phyloP scores from a whole-genome alignment of 2,888 invertebrate species.

The Philereme vetulata region DNA sequence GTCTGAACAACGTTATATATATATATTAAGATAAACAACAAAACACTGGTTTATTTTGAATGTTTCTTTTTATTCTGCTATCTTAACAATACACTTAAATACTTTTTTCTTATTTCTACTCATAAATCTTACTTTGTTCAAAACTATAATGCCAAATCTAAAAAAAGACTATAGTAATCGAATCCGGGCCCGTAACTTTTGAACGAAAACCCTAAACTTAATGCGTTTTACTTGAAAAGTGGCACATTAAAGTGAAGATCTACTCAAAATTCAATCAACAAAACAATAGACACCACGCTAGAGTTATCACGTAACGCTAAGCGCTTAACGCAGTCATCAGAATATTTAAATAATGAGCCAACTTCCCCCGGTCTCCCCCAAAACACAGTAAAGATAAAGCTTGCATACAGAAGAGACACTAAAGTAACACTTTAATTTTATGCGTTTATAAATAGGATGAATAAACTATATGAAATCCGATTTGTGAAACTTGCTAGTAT shows the following conservation, averaged over 20 bases:
- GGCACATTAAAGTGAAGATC: conserved; percentile 37
- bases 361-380: conserved; percentile 47
- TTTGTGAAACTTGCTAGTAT: too few relatives aligned
- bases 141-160: neutral
- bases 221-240: conserved; percentile 35
- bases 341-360: conserved; percentile 77
- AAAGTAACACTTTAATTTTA: neutral
- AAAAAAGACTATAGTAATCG: too few relatives aligned
- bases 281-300: conserved; percentile 62
- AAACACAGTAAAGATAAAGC: conserved; percentile 19
- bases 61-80: too few relatives aligned
- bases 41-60: too few relatives aligned
- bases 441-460: neutral
- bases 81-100: too few relatives aligned
- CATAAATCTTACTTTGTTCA: neutral
- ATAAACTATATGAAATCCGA: too few relatives aligned
- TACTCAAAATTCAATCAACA: conserved; percentile 69
- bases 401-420: conserved; percentile 13
- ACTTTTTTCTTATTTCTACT: too few relatives aligned
- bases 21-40: too few relatives aligned
- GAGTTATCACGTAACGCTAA: conserved; percentile 69
- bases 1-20: too few relatives aligned
- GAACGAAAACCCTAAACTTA: conserved; percentile 7
- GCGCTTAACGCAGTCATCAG: conserved; percentile 74
- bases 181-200: too few relatives aligned